Base-by-base conservation (phyloP, 1,140 invertebrate genomes). In the Calosoma granatense region DNA sequence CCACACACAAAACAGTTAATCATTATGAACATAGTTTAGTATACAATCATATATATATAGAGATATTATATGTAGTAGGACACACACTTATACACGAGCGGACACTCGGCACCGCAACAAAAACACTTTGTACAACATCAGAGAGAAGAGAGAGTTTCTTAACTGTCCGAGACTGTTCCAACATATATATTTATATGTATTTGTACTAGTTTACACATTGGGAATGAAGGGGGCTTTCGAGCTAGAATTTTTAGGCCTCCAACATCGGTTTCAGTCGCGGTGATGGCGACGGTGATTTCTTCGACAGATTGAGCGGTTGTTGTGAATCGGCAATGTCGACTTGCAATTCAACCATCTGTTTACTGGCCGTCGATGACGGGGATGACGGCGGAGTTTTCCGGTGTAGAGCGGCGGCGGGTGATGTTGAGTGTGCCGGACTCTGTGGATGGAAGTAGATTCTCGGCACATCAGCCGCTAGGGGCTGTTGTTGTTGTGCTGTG, bases 251-350 rank as follows among this genome's bases (percentile, higher is more conserved):
- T 67, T 80, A 81, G 72, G 79, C 79, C 65, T 81, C 80, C 63
- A 81, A 71, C 19, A 75, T 78, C 17, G 41, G 76, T 62, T 80
- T 81, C 2, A 78, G 64, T 61, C 78, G 73, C 14, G 83, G 83
- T 58, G 84, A 83, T 60, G 88, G 86, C 62, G 87, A 86, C 58
- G 88, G 87, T 58, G 88, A 88, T 71, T 92, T 92, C 75, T 91
- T 92, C 64, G 88, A 92, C 54, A 92, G 78, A 75, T 92, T 92
- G 41, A 92, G 74, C 26, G 90, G 88, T 68, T 90, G 87, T 61
- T 86, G 87, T 56, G 85, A 83, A 67, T 90, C 86, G 55, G 85
- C 83, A 58, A 87, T 86, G 67, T 86, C 86, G 58, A 90, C 86
- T 68, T 89, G 87, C 53, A 91, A 77, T 67, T 90, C 87, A 67